A percentile compares a stretch with the other conserved stretches of the same genome.
phyloP scores from a whole-genome alignment of 2,113 vertebrate species.

The Cacatua alba region DNA sequence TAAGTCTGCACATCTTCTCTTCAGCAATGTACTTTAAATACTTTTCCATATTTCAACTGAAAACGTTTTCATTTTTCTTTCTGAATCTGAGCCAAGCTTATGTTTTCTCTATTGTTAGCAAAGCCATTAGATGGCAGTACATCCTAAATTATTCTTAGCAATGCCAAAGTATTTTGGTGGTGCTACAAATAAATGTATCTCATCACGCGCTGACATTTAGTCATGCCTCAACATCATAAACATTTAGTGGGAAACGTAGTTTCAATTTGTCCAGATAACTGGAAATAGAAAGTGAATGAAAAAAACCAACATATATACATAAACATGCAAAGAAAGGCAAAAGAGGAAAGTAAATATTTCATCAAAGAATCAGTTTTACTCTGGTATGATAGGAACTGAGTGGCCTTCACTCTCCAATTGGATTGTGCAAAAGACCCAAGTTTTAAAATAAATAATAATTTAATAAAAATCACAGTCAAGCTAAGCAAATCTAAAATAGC shows the following conservation, averaged over 20 bases:
- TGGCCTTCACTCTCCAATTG: not conserved
- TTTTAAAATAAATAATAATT: not conserved
- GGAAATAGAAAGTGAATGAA: not conserved
- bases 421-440: not conserved
- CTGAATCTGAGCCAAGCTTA: not conserved
- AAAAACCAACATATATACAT: not conserved
- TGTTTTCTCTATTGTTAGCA: not conserved
- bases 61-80: not conserved
- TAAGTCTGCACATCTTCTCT: not conserved
- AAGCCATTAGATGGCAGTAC: constrained; percentile 64
- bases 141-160: constrained; percentile 22
- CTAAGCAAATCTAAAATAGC: not conserved
- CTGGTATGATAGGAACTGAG: not conserved
- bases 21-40: not conserved
- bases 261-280: not conserved
- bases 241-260: not conserved
- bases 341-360: not conserved
- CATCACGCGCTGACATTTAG: not conserved
- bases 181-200: not conserved
- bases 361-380: not conserved
- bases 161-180: not conserved
- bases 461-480: not conserved
- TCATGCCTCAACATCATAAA: not conserved
- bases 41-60: not conserved
- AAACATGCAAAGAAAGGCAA: not conserved